Conservation (phyloP, 2,113 vertebrate genomes). For the Epinephelus moara region DNA sequence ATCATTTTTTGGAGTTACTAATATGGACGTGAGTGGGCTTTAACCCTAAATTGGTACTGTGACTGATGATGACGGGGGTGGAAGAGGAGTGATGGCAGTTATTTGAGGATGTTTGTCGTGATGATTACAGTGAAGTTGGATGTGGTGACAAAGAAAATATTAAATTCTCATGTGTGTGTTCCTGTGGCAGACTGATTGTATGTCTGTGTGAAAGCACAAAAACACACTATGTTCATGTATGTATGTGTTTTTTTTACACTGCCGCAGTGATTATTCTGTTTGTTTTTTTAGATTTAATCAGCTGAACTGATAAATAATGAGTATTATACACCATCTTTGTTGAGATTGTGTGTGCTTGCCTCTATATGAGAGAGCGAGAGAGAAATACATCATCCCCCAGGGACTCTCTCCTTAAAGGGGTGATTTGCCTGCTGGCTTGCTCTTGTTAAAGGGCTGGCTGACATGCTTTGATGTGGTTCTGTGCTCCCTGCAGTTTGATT, state of each 20-base stretch:
- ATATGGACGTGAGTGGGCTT: slow-evolving; percentile 19
- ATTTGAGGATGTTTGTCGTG: slow-evolving; percentile 40
- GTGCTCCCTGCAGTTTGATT: slow-evolving; percentile 77
- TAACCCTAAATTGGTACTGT: slow-evolving; percentile 10
- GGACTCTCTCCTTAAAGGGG: slow-evolving; percentile 73
- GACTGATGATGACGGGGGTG: slow-evolving; percentile 28
- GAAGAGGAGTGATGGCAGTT: slow-evolving; percentile 42
- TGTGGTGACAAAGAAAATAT: slow-evolving; percentile 25
- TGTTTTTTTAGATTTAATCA: slow-evolving; percentile 55
- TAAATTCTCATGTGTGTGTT: slow-evolving; percentile 11
- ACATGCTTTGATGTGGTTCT: slow-evolving; percentile 79
- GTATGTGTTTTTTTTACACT: slow-evolving; percentile 14
- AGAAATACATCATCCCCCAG: slow-evolving; percentile 55
- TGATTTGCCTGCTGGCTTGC: slow-evolving; percentile 79
- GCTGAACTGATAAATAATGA: slow-evolving; percentile 59
- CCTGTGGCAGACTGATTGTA: slow-evolving; percentile 17
- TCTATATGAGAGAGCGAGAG: slow-evolving; percentile 10
- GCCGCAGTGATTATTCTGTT: slow-evolving; percentile 71
- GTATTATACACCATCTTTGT: slow-evolving; percentile 41
- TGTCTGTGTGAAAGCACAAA: not conserved
- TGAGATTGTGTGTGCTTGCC: slow-evolving; percentile 15
- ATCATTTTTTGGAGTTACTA: slow-evolving; percentile 11
- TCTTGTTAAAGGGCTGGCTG: slow-evolving; percentile 76
- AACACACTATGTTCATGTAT: not conserved
- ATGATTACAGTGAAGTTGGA: slow-evolving; percentile 34